Conservation (phyloP, 2,113 vertebrate species). For the Chaenogobius annularis region DNA sequence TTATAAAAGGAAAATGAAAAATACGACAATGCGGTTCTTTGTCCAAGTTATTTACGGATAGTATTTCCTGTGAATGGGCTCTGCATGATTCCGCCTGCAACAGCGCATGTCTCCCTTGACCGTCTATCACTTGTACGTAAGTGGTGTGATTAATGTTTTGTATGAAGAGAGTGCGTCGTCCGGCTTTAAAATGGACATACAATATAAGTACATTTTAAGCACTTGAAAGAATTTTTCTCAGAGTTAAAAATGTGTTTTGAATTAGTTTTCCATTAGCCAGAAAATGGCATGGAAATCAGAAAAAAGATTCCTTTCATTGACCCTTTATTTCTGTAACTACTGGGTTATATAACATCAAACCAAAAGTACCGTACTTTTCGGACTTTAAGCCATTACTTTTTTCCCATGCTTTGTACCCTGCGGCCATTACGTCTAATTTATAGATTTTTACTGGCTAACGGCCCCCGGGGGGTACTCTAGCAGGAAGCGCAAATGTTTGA, state of each 20-base stretch:
- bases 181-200: constrained; percentile 13
- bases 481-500: no score
- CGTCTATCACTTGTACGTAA: constrained; percentile 3
- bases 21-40: constrained; percentile 38
- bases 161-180: constrained; percentile 4
- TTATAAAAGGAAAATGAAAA: constrained; percentile 12
- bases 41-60: constrained; percentile 22
- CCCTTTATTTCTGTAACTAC: no score
- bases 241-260: not conserved
- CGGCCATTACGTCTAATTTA: no score
- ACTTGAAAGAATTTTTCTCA: not conserved
- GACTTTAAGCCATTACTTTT: no score
- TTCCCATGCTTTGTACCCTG: no score
- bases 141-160: constrained; percentile 25
- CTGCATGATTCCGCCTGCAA: constrained; percentile 29
- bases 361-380: no score
- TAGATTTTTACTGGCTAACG: no score
- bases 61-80: constrained; percentile 35
- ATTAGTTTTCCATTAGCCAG: not conserved
- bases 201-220: constrained; percentile 11
- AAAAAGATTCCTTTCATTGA: not conserved
- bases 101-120: constrained; percentile 8
- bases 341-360: no score
- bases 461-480: no score
- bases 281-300: not conserved